phyloP scores from a whole-genome alignment of 92 coral and sea anemone genomes.

The Palythoa caribaeorum region DNA sequence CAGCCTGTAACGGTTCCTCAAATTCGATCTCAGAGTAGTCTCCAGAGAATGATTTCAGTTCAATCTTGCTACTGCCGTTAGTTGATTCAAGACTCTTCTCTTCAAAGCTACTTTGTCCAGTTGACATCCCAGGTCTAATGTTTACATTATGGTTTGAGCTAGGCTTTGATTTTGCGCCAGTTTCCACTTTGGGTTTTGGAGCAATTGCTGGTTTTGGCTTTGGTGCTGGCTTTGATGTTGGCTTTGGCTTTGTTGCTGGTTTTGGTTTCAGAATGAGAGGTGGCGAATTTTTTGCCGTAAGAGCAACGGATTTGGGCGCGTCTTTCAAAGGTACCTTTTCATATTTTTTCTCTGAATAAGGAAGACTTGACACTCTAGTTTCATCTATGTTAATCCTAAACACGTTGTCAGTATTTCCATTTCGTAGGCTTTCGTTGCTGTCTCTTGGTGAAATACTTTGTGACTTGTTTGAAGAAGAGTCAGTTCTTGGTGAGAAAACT shows the following conservation, averaged over 20 bases:
- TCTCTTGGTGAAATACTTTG: neutral
- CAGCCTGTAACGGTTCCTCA: neutral
- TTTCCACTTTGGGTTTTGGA: conserved; percentile 25
- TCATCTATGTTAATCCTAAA: neutral
- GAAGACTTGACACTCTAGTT: neutral
- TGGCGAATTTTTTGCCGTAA: neutral
- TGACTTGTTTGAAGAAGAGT: conserved; percentile 13
- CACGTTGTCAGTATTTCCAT: neutral
- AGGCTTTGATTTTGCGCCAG: neutral
- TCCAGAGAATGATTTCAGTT: conserved; percentile 5
- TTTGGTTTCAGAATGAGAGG: neutral
- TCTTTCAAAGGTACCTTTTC: neutral
- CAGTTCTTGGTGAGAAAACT: conserved; percentile 1
- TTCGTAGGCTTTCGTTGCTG: conserved; percentile 32
- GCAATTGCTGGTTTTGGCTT: conserved; percentile 26
- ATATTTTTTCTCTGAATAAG: neutral
- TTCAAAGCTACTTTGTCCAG: conserved; percentile 26
- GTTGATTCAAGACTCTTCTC: neutral
- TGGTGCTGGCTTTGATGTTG: too few relatives aligned
- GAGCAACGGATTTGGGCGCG: neutral
- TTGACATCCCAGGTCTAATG: conserved; percentile 12
- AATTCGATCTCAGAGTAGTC: neutral
- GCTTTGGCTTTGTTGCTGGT: conserved; percentile 28
- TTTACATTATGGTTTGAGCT: neutral
- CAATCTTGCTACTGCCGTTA: neutral